Evolutionary conservation across 2,888 invertebrate genomes (phyloP), one percentile per base, ranked within the genome.

Genomic region (Caenorhabditis drosophilae): DNA sequence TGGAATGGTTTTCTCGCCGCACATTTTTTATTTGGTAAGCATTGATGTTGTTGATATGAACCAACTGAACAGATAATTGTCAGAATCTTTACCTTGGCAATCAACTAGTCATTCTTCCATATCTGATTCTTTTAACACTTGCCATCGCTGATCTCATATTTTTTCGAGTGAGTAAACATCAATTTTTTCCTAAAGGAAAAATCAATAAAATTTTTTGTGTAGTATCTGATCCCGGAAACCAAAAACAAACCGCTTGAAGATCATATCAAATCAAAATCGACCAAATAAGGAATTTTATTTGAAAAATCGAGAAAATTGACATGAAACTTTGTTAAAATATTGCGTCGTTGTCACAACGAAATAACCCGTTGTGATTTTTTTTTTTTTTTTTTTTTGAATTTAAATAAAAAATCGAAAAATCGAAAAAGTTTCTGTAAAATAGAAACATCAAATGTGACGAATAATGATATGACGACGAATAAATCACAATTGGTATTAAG

Each of bases 1-100:
- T 27, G 78, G 78, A 31, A 76, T 78, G 16, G 78, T 78, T 15
- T 27, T 78, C 12, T 67, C 78, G 1, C 78, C 78, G 2, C 76
- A 73, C 41, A 42, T 78, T 2, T 76, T 78, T 52, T 50, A 56
- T 38, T 40, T 62, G 41, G 62, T 62, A 27, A 26, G n/a, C 31
- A 12, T 11, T 38, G 9, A 38, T 38, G 16, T n/a, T 12, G 7
- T 6, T 12, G n/a, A 38, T 16, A 38, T 38, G 7, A 4, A 38
- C 38, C 15, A 38, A n/a, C 18, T n/a, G 12, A 31, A 31, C 31
- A 9, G 6, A 36, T n/a, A n/a, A 27, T 45, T 61, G n/a, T 41
- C 56, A 56, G 52, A 56, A 62, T 31, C 20, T 62, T 6, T 62
- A 62, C 40, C 47, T 56, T 1, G 53, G 56, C 27, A 56, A 53